Evolutionary conservation across 2,797 vertebrate species (phyloP).

Genomic region (Microhierax caerulescens): DNA sequence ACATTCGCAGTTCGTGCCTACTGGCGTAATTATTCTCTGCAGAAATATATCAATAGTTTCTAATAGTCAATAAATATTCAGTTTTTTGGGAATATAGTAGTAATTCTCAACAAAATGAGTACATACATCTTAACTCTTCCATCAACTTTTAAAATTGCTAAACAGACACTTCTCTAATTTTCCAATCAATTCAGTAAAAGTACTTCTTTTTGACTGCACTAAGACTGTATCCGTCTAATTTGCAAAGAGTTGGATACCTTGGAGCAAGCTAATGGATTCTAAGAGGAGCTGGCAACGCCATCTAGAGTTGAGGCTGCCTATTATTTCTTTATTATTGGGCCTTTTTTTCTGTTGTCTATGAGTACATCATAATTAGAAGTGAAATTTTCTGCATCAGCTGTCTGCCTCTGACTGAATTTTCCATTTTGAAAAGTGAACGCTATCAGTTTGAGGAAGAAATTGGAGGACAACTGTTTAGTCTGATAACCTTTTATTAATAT

Average conservation of each 20-base stretch:
- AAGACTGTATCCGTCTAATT: background rate
- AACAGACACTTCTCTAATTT: background rate
- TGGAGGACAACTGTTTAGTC: background rate
- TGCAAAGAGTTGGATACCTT: background rate
- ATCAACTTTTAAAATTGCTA: background rate
- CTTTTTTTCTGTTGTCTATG: background rate
- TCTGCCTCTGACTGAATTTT: background rate
- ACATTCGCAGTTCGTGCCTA: background rate
- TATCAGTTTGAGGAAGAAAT: background rate
- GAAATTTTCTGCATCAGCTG: background rate
- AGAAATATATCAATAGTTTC: background rate
- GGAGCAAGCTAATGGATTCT: background rate
- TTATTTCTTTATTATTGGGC: background rate
- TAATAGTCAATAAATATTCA: background rate
- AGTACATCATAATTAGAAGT: background rate
- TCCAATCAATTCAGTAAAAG: background rate
- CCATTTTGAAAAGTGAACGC: background rate
- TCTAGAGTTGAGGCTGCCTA: conserved; percentile 17
- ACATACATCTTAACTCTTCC: rapidly evolving
- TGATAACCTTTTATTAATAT: background rate
- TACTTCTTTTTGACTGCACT: background rate
- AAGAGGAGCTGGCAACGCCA: conserved; percentile 18
- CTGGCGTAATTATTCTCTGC: background rate
- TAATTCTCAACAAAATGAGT: background rate
- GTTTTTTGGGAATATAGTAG: background rate